These are phyloP conservation scores for Ambastaia sidthimunki DNA, from an alignment of 2,797 vertebrate species.

Conservation along the genomic window DNA sequence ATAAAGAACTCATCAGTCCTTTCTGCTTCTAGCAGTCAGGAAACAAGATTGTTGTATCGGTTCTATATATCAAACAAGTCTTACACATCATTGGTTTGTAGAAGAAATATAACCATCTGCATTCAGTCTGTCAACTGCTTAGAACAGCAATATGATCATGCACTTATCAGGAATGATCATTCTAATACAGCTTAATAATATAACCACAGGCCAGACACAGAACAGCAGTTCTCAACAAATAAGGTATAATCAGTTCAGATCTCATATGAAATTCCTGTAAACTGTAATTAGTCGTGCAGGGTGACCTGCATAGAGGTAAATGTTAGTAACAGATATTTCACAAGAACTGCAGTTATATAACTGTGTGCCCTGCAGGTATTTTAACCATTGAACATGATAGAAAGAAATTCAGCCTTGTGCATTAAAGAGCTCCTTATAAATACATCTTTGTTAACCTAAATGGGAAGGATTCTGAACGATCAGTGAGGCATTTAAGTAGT, in stretches of 20 bases:
- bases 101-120: background rate
- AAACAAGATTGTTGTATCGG: background rate
- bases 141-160: background rate
- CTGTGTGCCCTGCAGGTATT: background rate
- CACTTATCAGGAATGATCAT: background rate
- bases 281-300: background rate
- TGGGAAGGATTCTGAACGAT: background rate
- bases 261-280: background rate
- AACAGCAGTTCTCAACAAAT: background rate
- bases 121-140: background rate
- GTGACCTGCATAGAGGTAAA: background rate
- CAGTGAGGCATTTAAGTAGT: background rate
- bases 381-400: background rate
- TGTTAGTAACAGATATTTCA: background rate
- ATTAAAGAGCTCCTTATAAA: background rate
- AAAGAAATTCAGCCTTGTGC: background rate
- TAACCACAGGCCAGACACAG: background rate
- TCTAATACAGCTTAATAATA: background rate
- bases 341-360: too few relatives aligned
- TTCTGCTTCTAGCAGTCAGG: background rate
- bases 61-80: background rate
- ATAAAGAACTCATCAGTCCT: constrained; percentile 13
- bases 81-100: background rate
- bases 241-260: background rate
- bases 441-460: background rate